These are phyloP conservation scores for Andricus grossulariae DNA, from an alignment of 1,140 invertebrate species.

Conservation along the genomic window DNA sequence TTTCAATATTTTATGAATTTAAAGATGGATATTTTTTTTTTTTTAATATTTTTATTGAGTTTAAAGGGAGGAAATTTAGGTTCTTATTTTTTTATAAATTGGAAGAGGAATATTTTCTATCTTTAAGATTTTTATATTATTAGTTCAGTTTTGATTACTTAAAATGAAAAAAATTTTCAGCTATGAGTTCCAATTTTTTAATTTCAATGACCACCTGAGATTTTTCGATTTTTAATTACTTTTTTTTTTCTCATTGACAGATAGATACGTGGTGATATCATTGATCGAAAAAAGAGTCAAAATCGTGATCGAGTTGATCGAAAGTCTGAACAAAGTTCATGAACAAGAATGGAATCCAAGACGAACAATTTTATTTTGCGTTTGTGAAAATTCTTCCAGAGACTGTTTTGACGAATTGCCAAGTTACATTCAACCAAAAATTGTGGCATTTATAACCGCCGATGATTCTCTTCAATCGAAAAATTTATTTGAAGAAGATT, in stretches of 20 bases:
- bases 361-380: conserved; percentile 67
- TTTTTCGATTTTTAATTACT: neutral
- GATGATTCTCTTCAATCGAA: conserved; percentile 50
- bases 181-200: too few species aligned
- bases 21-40: too few species aligned
- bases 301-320: conserved; percentile 62
- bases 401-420: conserved; percentile 59
- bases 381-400: conserved; percentile 60
- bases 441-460: conserved; percentile 65
- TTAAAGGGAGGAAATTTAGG: too few species aligned
- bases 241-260: conserved; percentile 54
- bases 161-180: too few species aligned
- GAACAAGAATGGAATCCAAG: conserved; percentile 64
- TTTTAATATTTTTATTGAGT: too few species aligned
- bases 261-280: conserved; percentile 68
- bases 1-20: too few species aligned
- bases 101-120: too few species aligned
- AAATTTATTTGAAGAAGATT: conserved; percentile 56
- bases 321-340: conserved; percentile 57
- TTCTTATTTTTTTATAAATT: too few species aligned
- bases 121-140: too few species aligned
- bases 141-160: too few species aligned
- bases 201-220: too few species aligned
- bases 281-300: conserved; percentile 58
- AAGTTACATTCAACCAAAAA: conserved; percentile 54